phyloP scores from a whole-genome alignment of 2,797 vertebrate species.

The Scolopax rusticola region DNA sequence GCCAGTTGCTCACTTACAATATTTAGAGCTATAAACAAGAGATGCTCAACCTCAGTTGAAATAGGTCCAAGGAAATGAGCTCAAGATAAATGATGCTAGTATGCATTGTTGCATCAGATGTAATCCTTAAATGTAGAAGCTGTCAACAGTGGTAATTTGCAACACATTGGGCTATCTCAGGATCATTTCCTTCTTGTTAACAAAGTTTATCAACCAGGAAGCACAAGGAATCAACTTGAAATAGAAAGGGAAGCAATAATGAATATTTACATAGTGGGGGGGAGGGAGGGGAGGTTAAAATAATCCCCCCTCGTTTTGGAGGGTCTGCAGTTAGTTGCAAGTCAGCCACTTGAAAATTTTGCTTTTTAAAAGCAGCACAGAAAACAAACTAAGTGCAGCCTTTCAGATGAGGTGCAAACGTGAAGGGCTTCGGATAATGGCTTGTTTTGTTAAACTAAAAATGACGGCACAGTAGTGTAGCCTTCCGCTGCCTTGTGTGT shows the following conservation, averaged over 20 bases:
- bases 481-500: neutral
- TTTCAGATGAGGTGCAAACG: neutral
- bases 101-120: slow-evolving; percentile 69
- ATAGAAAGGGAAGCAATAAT: neutral
- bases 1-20: slow-evolving; percentile 74
- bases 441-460: neutral
- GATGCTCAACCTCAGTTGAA: slow-evolving; percentile 72
- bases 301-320: neutral
- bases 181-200: slow-evolving; percentile 63
- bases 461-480: accelerated
- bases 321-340: neutral
- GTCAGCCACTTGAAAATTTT: neutral
- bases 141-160: slow-evolving; percentile 53
- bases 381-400: neutral
- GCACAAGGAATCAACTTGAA: slow-evolving; percentile 16
- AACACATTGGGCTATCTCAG: slow-evolving; percentile 47
- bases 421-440: neutral
- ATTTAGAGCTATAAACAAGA: slow-evolving; percentile 79
- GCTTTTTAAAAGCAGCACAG: neutral
- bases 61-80: slow-evolving; percentile 77
- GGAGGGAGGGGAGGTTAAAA: neutral
- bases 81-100: slow-evolving; percentile 74
- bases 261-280: neutral
- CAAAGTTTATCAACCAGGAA: slow-evolving; percentile 69
- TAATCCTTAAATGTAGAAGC: slow-evolving; percentile 65